Percentiles rank a stretch among this genome's conserved stretches.
phyloP scores from a whole-genome alignment of 2,888 invertebrate genomes.

The Mimumesa dahlbomi region DNA sequence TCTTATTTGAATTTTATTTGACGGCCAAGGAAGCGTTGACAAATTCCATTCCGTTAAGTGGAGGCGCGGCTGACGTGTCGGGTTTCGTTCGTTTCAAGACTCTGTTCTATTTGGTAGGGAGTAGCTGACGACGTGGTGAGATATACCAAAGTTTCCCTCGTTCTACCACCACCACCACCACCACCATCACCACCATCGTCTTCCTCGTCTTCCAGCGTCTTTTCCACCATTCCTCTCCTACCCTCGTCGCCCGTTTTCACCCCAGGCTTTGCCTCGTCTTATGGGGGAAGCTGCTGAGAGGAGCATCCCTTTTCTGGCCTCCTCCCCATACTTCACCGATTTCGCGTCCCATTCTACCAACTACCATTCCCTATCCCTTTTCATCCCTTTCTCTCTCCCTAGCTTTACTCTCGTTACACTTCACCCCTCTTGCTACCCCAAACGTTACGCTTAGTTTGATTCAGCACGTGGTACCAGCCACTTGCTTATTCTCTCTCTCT shows the following conservation, averaged over 20 bases:
- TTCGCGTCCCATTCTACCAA: constrained; percentile 21
- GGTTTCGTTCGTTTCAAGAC: constrained; percentile 63
- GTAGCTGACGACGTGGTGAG: constrained; percentile 60
- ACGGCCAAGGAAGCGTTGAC: constrained; percentile 67
- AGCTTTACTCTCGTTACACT: constrained; percentile 62
- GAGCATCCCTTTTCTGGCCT: constrained; percentile 65
- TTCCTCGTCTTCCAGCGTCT: constrained; percentile 16
- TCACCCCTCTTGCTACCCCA: constrained; percentile 55
- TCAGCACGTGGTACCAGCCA: constrained; percentile 65
- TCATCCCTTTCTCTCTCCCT: constrained; percentile 43
- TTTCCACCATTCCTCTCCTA: constrained; percentile 4
- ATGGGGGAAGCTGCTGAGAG: constrained; percentile 56
- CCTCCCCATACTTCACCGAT: constrained; percentile 51
- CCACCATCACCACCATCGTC: not conserved
- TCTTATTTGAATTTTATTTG: constrained; percentile 74
- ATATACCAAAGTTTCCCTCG: constrained; percentile 48
- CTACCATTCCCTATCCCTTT: constrained; percentile 31
- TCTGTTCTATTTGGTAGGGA: constrained; percentile 47
- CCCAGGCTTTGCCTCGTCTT: constrained; percentile 44
- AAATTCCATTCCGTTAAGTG: constrained; percentile 74
- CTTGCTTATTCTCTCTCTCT: constrained; percentile 26
- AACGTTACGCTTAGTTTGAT: constrained; percentile 69
- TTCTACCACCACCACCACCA: not conserved
- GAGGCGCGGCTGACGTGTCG: constrained; percentile 64
- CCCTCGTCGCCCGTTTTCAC: constrained; percentile 22